Evolutionary conservation across 1,140 invertebrate species (phyloP), one percentile per base, ranked within the genome.

Genomic region (Apis laboriosa): DNA sequence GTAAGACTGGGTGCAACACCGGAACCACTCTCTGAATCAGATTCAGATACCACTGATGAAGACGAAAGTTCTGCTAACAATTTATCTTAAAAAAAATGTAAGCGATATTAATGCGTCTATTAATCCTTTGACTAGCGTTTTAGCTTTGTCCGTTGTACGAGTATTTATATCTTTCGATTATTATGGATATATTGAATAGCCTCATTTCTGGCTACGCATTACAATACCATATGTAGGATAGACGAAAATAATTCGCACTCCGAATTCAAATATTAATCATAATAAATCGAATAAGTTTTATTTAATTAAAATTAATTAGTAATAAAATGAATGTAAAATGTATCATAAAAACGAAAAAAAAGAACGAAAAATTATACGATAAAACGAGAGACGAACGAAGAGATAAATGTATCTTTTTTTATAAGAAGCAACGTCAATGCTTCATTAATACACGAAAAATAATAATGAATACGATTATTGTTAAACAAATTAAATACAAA

Each of bases 1-100:
- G 90, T 93, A 53, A 92, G 91, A 60, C 86, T 90, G 58, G 95
- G 95, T n/a, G 94, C 91, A 43, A 94, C 90, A 60, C 92, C 93
- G 73, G 90, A 94, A 84, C 93, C 92, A 87, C 93, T 93, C 64
- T 94, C 91, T 0, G 91, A 92, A 1, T 73, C 85, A 86, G 95
- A 94, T 76, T 94, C 93, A 81, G 92, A 94, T 60, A 88, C 86
- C 76, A 93, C 91, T 86, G 90, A 90, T 53, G 94, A 94, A 60
- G 93, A 93, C 64, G 94, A 95, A 53, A 90, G 89, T 43, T 91
- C 93, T 58, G 80, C 55, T 63, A 88, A 63, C 51, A 86, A 88
- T 55, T 24, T 90, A 67, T 84, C 76, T 43, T 43, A 43, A 43
- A 43, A 5, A 43, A 34, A 86, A 88, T 51, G 72, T 78, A 12